These are phyloP conservation scores for Ips nitidus DNA, from an alignment of 1,140 invertebrate species.

Conservation along the genomic window DNA sequence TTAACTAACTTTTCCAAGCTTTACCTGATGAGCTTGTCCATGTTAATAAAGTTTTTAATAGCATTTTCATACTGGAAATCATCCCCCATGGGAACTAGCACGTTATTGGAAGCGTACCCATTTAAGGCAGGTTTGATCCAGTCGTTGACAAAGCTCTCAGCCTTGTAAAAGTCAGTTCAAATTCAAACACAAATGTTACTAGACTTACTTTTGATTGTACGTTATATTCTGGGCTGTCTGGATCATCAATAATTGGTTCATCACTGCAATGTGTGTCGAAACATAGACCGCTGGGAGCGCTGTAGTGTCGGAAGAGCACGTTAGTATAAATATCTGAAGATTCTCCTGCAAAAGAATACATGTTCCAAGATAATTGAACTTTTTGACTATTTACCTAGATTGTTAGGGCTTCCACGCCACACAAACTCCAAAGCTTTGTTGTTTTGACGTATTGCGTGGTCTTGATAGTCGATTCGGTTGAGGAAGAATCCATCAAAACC, in stretches of 20 bases:
- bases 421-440: conserved; percentile 73
- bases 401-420: conserved; percentile 68
- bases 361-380: background rate
- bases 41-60: conserved; percentile 65
- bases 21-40: conserved; percentile 75
- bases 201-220: conserved; percentile 52
- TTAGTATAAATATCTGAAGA: conserved; percentile 68
- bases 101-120: conserved; percentile 40
- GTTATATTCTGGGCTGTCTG: conserved; percentile 56
- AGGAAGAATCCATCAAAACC: conserved; percentile 74
- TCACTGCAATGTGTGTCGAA: conserved; percentile 66
- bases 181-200: background rate
- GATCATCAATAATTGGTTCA: conserved; percentile 61
- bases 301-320: conserved; percentile 75
- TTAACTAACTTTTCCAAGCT: background rate
- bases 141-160: conserved; percentile 1
- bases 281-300: conserved; percentile 82
- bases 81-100: conserved; percentile 46
- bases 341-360: conserved; percentile 53
- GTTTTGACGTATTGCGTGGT: conserved; percentile 63
- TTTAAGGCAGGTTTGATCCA: conserved; percentile 12
- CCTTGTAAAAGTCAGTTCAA: background rate
- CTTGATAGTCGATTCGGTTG: conserved; percentile 75
- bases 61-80: conserved; percentile 58
- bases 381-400: conserved; percentile 47